A percentile compares a stretch with the other conserved stretches of the same genome.
phyloP scores from a whole-genome alignment of 2,113 vertebrate species.

The Petrocephalus microphthalmus region DNA sequence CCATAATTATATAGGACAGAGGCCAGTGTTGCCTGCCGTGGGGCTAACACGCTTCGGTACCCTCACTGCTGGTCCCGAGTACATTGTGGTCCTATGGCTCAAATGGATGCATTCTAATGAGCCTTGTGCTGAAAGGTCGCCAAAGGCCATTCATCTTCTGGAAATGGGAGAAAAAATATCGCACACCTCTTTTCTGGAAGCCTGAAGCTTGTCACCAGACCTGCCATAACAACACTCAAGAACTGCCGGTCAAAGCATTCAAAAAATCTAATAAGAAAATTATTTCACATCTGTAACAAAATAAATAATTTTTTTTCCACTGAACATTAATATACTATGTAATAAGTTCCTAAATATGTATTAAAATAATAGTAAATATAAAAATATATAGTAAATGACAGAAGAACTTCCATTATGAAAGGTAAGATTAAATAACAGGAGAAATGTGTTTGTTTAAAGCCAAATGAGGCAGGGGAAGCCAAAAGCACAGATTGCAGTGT shows the following conservation, averaged over 20 bases:
- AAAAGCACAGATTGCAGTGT: constrained; percentile 17
- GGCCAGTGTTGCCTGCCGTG: background rate
- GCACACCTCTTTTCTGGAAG: background rate
- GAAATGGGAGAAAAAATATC: background rate
- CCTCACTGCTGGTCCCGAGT: background rate
- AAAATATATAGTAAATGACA: background rate
- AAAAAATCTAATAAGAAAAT: background rate
- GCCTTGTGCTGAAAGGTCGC: background rate
- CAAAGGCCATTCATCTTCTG: background rate
- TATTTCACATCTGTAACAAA: background rate
- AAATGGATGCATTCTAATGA: background rate
- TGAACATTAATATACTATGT: background rate
- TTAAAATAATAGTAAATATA: background rate
- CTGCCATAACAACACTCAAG: background rate
- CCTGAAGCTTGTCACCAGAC: background rate
- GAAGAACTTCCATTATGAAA: background rate
- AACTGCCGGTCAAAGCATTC: background rate
- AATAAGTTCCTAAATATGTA: background rate
- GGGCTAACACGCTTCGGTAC: background rate
- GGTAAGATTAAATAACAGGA: background rate
- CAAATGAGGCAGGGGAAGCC: constrained; percentile 1
- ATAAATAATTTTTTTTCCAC: background rate
- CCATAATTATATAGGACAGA: background rate
- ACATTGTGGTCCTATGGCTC: background rate
- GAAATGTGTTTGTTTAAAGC: background rate